Evolutionary conservation across 1,140 invertebrate genomes (phyloP), one percentile per base, ranked within the genome.

Genomic region (Lepidurus packardi): DNA sequence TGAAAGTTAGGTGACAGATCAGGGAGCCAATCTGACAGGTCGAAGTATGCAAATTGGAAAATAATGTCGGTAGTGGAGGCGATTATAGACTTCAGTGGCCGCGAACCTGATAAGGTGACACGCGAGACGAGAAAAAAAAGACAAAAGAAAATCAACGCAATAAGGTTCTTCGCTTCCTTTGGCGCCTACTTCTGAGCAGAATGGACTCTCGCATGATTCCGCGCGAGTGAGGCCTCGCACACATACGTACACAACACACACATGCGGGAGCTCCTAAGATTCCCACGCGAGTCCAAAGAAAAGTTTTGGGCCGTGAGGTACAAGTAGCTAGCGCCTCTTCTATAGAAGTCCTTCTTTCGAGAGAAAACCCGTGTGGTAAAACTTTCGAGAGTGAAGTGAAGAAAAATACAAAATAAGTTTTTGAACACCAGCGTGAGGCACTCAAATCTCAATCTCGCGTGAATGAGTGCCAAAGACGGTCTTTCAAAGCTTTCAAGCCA

Each of bases 51-150:
- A 34, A 34, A 34, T 34, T 3, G 34, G 34, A 34, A 34, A 34
- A 34, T 2, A 34, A 34, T 34, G 34, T 34, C 34, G 34, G 34
- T 34, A 34, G 34, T 34, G 34, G 2, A 34, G 34, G 34, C 34
- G 34, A 34, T 34, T 34, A 34, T 34, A 34, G 34, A 34, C 34
- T 3, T 34, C 3, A 7, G 21, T n/a, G 53, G 53, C 7, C 53
- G 53, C 21, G 53, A 65, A 65, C 53, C 21, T 65, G 53, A 65
- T 34, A 65, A 65, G 53, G 13, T 65, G 53, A 65, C 53, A n/a
- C 53, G 5, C 21, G 3, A 34, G 34, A 34, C n/a, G 53, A 13
- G 21, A 9, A 21, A n/a, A 13, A 25, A 25, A 25, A 25, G 25
- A 25, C 1, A 25, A 25, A 25, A 25, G 1, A 1, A 25, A 25